A percentile compares a stretch with the other conserved stretches of the same genome.
Evolutionary conservation across 2,797 vertebrate species (phyloP).

Genomic region (Crypturellus tataupa): DNA sequence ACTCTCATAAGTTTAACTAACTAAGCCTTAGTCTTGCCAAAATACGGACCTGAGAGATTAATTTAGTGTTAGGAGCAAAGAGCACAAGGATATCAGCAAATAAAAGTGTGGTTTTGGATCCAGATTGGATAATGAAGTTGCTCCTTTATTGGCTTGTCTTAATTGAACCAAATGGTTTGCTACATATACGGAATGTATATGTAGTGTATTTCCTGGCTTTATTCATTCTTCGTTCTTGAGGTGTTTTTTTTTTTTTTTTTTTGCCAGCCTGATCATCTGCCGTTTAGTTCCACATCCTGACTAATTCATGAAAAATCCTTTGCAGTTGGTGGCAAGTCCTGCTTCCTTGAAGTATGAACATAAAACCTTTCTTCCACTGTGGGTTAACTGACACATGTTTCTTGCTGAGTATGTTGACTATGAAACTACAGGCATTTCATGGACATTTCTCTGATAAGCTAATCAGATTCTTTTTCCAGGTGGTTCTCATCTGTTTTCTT

Average conservation of each 20-base stretch:
- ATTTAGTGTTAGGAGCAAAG: slow-evolving; percentile 8
- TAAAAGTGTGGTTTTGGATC: slow-evolving; percentile 33
- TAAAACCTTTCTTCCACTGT: not conserved
- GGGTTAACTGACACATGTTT: not conserved
- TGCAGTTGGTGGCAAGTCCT: not conserved
- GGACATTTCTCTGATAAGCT: not conserved
- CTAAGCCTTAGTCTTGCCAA: not conserved
- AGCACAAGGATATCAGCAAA: not conserved
- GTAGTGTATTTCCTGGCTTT: not conserved
- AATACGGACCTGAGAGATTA: not conserved
- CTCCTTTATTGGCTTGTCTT: not conserved
- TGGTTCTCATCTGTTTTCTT: not conserved
- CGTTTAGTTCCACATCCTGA: not conserved
- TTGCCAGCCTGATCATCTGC: not conserved
- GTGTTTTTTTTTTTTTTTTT: not conserved
- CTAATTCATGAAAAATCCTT: not conserved
- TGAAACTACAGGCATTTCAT: not conserved
- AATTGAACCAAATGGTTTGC: not conserved
- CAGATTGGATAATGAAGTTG: not conserved
- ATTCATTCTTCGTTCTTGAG: not conserved
- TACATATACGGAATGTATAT: not conserved
- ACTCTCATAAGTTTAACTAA: not conserved
- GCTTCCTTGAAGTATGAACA: not conserved
- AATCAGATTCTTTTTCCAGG: not conserved
- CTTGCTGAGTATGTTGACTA: not conserved